Evolutionary conservation across 1,140 invertebrate species (phyloP).

Genomic region (Reticulitermes speratus): DNA sequence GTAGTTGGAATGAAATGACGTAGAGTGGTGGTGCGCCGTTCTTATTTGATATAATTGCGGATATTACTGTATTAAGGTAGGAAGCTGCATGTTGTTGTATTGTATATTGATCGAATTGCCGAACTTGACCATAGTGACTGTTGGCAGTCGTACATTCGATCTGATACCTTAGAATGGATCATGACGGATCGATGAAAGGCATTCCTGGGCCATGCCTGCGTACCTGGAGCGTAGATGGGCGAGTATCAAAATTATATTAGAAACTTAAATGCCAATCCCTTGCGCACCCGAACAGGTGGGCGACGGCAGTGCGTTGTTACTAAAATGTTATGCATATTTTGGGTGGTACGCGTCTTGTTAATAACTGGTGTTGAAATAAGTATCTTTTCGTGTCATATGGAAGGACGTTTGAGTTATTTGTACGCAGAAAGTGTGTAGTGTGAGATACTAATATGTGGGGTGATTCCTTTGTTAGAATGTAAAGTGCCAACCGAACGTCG

Average conservation of each 20-base stretch:
- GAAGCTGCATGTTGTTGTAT: neutral
- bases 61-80: neutral
- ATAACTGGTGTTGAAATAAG: neutral
- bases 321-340: neutral
- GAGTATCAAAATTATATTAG: neutral
- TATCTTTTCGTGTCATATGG: neutral
- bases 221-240: neutral
- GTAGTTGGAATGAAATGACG: neutral
- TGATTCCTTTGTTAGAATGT: no score
- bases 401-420: neutral
- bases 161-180: neutral
- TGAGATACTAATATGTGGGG: no score
- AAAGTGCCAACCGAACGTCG: no score
- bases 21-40: neutral
- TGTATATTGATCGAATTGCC: neutral
- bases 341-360: neutral
- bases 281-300: neutral
- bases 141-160: neutral
- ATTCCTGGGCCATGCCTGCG: slow-evolving; percentile 17
- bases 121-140: neutral
- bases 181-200: slow-evolving; percentile 23
- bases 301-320: neutral
- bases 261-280: neutral
- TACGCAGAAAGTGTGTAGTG: no score
- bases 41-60: neutral